A percentile compares a stretch with the other conserved stretches of the same genome.
Evolutionary conservation across 2,797 vertebrate genomes (phyloP).

Genomic region (Furcifer pardalis): DNA sequence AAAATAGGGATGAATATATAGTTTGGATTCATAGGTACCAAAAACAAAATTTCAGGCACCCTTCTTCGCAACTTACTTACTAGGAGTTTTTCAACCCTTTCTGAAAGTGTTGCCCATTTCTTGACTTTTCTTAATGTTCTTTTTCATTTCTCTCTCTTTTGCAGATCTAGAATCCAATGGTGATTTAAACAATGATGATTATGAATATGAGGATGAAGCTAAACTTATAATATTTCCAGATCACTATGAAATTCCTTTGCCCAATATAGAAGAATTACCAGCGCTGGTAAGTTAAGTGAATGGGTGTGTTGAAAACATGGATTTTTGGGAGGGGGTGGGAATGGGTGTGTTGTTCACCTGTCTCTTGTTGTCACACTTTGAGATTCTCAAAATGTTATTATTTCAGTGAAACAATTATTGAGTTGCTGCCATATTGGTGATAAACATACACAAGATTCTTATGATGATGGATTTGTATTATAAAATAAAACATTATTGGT

Average conservation of each 20-base stretch:
- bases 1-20: background rate
- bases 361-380: too few relatives aligned
- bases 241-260: conserved; percentile 97
- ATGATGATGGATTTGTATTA: too few relatives aligned
- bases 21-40: background rate
- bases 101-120: background rate
- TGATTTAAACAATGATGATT: conserved; percentile 93
- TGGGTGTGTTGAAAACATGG: conserved; percentile 42
- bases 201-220: conserved; percentile 97
- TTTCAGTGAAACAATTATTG: too few relatives aligned
- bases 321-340: too few relatives aligned
- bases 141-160: conserved; percentile 51
- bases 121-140: background rate
- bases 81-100: background rate
- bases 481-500: background rate
- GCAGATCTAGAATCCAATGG: conserved; percentile 94
- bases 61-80: background rate
- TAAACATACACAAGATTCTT: too few relatives aligned
- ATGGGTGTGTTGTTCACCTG: too few relatives aligned
- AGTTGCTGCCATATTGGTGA: too few relatives aligned
- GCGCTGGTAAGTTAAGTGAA: conserved; percentile 92
- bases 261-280: conserved; percentile 98
- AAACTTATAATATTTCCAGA: conserved; percentile 99
- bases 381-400: too few relatives aligned
- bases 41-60: background rate